phyloP scores from a whole-genome alignment of 2,888 invertebrate species.

The Xylocampa areola region DNA sequence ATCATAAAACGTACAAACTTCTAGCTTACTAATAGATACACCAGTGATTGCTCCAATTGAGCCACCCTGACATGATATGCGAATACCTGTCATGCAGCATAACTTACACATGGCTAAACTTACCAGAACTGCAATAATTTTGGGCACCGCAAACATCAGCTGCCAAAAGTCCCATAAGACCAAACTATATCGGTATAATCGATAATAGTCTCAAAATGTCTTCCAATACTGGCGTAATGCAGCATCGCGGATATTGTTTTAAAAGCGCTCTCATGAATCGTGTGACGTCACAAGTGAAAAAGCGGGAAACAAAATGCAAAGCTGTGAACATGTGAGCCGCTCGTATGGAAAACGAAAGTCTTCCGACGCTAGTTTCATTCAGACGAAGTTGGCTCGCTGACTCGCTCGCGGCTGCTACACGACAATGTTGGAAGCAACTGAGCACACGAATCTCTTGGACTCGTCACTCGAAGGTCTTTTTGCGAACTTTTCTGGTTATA shows the following conservation, averaged over 20 bases:
- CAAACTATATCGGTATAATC: too few relatives aligned
- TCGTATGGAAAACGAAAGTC: constrained; percentile 90
- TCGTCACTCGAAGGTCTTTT: too few relatives aligned
- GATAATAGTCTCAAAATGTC: constrained; percentile 4
- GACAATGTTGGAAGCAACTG: constrained; percentile 63
- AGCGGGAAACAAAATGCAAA: constrained; percentile 87
- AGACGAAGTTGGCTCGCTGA: constrained; percentile 84
- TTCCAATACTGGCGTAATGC: constrained; percentile 3
- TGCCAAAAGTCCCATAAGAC: too few relatives aligned
- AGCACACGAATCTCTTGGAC: constrained; percentile 45
- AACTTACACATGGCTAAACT: too few relatives aligned
- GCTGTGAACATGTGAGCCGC: constrained; percentile 83
- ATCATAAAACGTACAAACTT: too few relatives aligned
- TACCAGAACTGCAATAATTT: neutral
- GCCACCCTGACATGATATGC: too few relatives aligned
- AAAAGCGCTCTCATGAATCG: constrained; percentile 70
- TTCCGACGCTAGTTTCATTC: constrained; percentile 84
- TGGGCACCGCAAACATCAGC: neutral
- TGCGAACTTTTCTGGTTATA: too few relatives aligned
- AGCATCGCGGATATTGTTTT: constrained; percentile 56
- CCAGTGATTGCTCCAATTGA: too few relatives aligned
- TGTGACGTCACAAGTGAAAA: constrained; percentile 85
- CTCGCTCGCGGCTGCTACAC: constrained; percentile 73
- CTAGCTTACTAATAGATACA: too few relatives aligned
- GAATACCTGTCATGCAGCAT: neutral